Evolutionary conservation across 1,140 invertebrate genomes (phyloP).

Genomic region (Drosophila miranda): DNA sequence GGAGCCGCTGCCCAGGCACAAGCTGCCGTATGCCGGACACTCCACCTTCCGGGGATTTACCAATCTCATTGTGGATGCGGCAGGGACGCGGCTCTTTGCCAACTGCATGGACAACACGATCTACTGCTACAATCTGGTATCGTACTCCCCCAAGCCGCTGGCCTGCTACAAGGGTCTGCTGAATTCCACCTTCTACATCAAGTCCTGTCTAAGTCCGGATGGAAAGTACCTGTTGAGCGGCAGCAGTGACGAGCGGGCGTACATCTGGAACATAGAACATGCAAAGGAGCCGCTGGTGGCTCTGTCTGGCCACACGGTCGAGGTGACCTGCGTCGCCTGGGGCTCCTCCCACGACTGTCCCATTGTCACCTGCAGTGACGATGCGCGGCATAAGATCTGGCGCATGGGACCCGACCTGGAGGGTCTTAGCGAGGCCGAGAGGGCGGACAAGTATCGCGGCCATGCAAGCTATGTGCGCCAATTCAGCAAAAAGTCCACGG

Average conservation of each 20-base stretch:
- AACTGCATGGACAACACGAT: slow-evolving; percentile 93
- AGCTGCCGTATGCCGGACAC: slow-evolving; percentile 87
- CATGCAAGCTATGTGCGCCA: slow-evolving; percentile 83
- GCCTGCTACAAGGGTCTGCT: slow-evolving; percentile 87
- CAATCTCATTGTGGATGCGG: slow-evolving; percentile 89
- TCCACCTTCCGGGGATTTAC: slow-evolving; percentile 89
- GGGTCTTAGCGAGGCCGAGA: slow-evolving; percentile 82
- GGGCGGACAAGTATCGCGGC: slow-evolving; percentile 83
- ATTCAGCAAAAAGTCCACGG: slow-evolving; percentile 38
- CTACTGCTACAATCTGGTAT: slow-evolving; percentile 91
- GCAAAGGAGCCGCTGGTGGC: slow-evolving; percentile 86
- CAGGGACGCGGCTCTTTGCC: slow-evolving; percentile 88
- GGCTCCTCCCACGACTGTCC: slow-evolving; percentile 83
- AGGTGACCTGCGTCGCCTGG: slow-evolving; percentile 94
- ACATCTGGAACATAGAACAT: slow-evolving; percentile 90
- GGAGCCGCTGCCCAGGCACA: slow-evolving; percentile 88
- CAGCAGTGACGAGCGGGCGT: slow-evolving; percentile 91
- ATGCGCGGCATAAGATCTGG: slow-evolving; percentile 90
- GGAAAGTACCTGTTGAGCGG: slow-evolving; percentile 91
- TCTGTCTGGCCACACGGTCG: slow-evolving; percentile 89
- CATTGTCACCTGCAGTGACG: slow-evolving; percentile 91
- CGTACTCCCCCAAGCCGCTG: slow-evolving; percentile 87
- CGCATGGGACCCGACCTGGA: slow-evolving; percentile 84
- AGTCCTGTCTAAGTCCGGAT: slow-evolving; percentile 90
- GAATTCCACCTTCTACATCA: slow-evolving; percentile 92